Base-by-base conservation (phyloP, 2,797 vertebrate species). In the Notoglanidium macrostoma region DNA sequence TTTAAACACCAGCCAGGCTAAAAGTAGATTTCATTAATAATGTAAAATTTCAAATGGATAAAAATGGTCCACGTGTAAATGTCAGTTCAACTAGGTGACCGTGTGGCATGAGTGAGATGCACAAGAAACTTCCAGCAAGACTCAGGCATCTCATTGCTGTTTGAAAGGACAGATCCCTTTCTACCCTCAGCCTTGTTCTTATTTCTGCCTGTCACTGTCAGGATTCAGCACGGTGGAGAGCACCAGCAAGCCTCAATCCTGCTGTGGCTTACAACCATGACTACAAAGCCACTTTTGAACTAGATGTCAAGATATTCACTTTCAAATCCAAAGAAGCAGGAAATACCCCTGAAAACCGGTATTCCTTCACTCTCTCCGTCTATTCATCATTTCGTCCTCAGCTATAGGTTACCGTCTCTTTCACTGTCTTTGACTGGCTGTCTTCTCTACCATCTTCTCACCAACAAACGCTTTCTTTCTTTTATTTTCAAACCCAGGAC, bases 251-350 rank as follows among this genome's bases (percentile, higher is more conserved):
- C 51, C 61, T 76, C 40, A 19, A 57, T 76, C 89, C 74, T 74
- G 63, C 83, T 88, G 83, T 32, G 83, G 14, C 63, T 85, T 55
- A 88, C 63, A 84, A 77, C 79, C 61, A 7, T 6, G 21, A 81
- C 35, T 67, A 87, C 87, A 87, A 86, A 89, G 81, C 29, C 17
- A 14, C 78, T 86, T 88, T 87, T 78, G 70, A 89, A 90, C 63
- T 76, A 68, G 77, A 78, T 51, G 74, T 83, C 77, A 83, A 55
- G 35, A 44, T 54, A 21, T 76, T 55, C 77, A 68, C 65, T 68
- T 73, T 57, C 26, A 80, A 46, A 63, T 85, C 29, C 51, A 21
- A 87, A 79, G 57, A 82, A 77, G 49, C 87, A 70, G 85, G 49
- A 81, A 84, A 79, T 57, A 72, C 26, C 76, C 63, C 70, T 44